These are phyloP conservation scores for Perognathus longimembris DNA, from an alignment of 2,113 vertebrate species.

Conservation along the genomic window DNA sequence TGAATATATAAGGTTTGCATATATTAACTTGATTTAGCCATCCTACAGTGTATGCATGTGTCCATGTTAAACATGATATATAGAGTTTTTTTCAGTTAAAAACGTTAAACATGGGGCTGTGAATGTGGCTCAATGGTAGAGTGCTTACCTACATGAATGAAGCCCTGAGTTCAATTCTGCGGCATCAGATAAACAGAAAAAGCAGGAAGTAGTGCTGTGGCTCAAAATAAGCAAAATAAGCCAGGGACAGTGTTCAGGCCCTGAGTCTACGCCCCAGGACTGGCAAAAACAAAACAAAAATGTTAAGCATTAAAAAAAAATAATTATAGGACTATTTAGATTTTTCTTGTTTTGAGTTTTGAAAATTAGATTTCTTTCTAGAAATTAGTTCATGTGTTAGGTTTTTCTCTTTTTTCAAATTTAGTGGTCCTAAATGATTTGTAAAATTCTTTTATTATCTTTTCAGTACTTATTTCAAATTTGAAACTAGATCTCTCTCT, in stretches of 20 bases:
- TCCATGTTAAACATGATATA: background rate
- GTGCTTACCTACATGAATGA: too few species aligned
- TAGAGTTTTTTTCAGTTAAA: background rate
- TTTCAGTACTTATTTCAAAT: background rate
- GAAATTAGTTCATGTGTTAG: slow-evolving; percentile 1
- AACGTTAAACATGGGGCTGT: background rate
- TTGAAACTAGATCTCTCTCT: background rate
- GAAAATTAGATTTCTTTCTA: slow-evolving; percentile 8
- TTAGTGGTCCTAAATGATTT: slow-evolving; percentile 13
- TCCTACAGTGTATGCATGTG: background rate
- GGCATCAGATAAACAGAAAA: too few species aligned
- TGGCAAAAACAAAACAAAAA: too few species aligned
- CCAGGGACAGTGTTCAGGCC: too few species aligned
- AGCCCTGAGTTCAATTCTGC: too few species aligned
- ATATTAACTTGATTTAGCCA: background rate
- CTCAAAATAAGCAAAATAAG: too few species aligned
- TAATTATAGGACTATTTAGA: background rate
- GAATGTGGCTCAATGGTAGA: too few species aligned
- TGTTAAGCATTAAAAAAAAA: background rate
- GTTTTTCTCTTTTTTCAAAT: background rate
- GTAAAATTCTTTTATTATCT: background rate
- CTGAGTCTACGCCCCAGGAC: too few species aligned
- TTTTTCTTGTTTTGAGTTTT: slow-evolving; percentile 42
- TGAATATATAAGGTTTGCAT: background rate
- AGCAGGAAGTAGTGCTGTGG: too few species aligned